Conservation (phyloP, 2,113 vertebrate genomes). For the Leptobrachium ailaonicum region DNA sequence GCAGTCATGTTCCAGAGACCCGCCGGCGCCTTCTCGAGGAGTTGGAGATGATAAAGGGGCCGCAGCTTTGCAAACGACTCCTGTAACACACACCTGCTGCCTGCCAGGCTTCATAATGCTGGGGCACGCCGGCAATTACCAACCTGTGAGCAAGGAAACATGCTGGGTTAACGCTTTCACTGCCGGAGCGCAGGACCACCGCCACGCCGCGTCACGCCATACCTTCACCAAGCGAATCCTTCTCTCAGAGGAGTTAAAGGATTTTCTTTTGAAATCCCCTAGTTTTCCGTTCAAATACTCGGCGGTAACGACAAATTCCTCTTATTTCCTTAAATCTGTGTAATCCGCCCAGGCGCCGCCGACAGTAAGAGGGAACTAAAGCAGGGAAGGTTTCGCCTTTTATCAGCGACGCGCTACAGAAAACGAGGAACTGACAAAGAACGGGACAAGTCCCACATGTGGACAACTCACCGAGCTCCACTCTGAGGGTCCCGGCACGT, state of each 20-base stretch:
- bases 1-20: slow-evolving; percentile 42
- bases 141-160: background rate
- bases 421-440: too few relatives aligned
- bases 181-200: background rate
- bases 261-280: background rate
- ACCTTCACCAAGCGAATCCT: background rate
- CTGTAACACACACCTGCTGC: slow-evolving; percentile 41
- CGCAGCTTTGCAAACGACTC: slow-evolving; percentile 42
- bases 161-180: slow-evolving; percentile 1
- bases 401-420: too few relatives aligned
- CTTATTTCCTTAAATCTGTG: slow-evolving; percentile 2
- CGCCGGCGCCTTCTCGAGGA: slow-evolving; percentile 31
- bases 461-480: too few relatives aligned
- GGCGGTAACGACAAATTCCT: background rate
- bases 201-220: background rate
- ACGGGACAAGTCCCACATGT: too few relatives aligned
- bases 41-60: slow-evolving; percentile 44
- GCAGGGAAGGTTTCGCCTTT: background rate
- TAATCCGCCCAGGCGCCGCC: slow-evolving; percentile 17
- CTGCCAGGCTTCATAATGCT: slow-evolving; percentile 34
- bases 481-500: too few relatives aligned
- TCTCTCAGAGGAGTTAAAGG: background rate
- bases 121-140: slow-evolving; percentile 37
- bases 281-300: background rate
- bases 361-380: slow-evolving; percentile 27